Percentiles rank a stretch among this genome's conserved stretches.
These are phyloP conservation scores for Bradysia coprophila DNA, from an alignment of 1,140 invertebrate genomes.

Conservation along the genomic window DNA sequence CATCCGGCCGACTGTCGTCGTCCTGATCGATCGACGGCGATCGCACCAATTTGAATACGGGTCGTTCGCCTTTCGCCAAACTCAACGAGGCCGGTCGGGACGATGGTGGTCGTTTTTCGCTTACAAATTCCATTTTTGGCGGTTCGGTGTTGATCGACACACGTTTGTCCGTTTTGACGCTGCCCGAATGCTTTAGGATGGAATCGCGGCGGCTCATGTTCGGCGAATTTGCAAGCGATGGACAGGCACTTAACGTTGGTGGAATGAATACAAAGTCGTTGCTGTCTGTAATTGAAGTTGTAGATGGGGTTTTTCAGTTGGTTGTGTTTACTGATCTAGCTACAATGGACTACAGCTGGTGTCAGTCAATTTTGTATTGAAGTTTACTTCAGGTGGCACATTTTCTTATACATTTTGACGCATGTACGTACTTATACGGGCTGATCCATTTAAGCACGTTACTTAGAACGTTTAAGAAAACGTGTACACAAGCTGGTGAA, in stretches of 20 bases:
- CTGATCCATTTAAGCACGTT: too few species aligned
- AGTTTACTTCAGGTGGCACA: too few species aligned
- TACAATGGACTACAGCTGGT: too few species aligned
- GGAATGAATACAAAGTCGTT: not conserved
- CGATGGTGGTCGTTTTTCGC: conserved; percentile 9
- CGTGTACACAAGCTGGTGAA: too few species aligned
- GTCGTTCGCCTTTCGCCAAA: conserved; percentile 16
- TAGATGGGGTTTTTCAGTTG: too few species aligned
- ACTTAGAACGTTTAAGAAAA: too few species aligned
- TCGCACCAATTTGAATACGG: conserved; percentile 18
- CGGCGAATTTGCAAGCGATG: conserved; percentile 6
- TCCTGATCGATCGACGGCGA: conserved; percentile 23
- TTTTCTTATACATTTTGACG: too few species aligned
- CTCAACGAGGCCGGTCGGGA: conserved; percentile 20
- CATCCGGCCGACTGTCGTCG: conserved; percentile 14
- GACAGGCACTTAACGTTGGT: not conserved
- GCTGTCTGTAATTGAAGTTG: not conserved
- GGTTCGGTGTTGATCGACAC: conserved; percentile 18
- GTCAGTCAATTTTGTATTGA: too few species aligned
- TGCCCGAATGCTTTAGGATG: conserved; percentile 20
- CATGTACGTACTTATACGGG: too few species aligned
- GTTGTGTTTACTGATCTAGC: too few species aligned
- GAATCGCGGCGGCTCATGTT: conserved; percentile 16
- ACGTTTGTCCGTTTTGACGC: conserved; percentile 13
- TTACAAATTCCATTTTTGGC: conserved; percentile 17